Percentiles rank a stretch among this genome's conserved stretches.
These are phyloP conservation scores for Caenorhabditis virilis DNA, from an alignment of 2,888 invertebrate species.

Conservation along the genomic window DNA sequence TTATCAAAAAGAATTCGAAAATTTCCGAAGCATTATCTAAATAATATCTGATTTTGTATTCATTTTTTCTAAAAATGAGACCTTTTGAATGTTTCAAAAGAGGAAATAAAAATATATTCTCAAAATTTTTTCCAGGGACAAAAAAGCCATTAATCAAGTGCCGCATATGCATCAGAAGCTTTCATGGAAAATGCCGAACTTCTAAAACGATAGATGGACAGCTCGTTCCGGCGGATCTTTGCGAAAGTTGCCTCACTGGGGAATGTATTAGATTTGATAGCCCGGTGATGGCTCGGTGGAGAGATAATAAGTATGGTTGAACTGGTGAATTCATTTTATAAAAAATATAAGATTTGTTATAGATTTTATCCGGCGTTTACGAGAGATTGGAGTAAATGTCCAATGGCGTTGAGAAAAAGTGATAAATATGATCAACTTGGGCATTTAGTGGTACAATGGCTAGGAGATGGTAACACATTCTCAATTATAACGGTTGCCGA, in stretches of 20 bases:
- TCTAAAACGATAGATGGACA: background rate
- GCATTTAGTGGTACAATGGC: slow-evolving; percentile 8
- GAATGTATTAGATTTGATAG: slow-evolving; percentile 3
- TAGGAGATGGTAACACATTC: background rate
- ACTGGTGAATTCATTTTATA: background rate
- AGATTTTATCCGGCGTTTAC: slow-evolving; percentile 13
- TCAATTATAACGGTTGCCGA: slow-evolving; percentile 1
- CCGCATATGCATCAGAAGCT: slow-evolving; percentile 6
- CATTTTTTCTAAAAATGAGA: no score
- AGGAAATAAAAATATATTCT: no score
- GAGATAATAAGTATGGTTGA: background rate
- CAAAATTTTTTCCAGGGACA: no score
- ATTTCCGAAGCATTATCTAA: no score
- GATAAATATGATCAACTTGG: slow-evolving; percentile 7
- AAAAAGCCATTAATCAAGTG: slow-evolving; percentile 3
- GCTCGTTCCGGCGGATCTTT: background rate
- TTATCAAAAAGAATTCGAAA: background rate
- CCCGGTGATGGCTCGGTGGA: slow-evolving; percentile 1
- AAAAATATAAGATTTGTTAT: background rate
- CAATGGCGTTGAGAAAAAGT: background rate
- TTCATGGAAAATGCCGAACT: slow-evolving; percentile 8
- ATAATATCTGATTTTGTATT: no score
- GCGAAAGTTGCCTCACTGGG: slow-evolving; percentile 2
- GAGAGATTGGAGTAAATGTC: slow-evolving; percentile 7
- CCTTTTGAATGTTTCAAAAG: no score